Evolutionary conservation across 1,140 invertebrate genomes (phyloP).

Genomic region (Drosophila malerkotliana): DNA sequence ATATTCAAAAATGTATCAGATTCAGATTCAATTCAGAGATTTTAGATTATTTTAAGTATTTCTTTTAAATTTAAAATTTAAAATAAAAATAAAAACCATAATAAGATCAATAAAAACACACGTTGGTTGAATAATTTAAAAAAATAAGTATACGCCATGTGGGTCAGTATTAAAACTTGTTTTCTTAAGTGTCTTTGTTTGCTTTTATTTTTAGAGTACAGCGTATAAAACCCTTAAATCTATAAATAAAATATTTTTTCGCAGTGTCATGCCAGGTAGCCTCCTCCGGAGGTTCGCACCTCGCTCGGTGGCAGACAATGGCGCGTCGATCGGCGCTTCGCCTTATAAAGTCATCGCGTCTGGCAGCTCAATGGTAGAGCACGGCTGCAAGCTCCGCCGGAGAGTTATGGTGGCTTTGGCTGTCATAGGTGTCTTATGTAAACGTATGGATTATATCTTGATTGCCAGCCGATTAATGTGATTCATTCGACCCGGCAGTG

Average conservation of each 20-base stretch:
- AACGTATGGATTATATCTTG: conserved; percentile 34
- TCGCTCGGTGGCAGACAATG: conserved; percentile 50
- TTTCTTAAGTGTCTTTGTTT: too few species aligned
- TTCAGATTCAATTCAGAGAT: too few species aligned
- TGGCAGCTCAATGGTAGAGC: conserved; percentile 39
- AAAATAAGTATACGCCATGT: too few species aligned
- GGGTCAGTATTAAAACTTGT: too few species aligned
- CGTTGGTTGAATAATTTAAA: not conserved
- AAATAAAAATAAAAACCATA: too few species aligned
- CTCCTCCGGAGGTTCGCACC: conserved; percentile 60
- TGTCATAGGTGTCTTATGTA: conserved; percentile 44
- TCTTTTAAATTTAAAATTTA: too few species aligned
- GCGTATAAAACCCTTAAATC: not conserved
- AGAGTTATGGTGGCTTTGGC: conserved; percentile 40
- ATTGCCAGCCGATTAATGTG: conserved; percentile 41
- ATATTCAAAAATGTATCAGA: too few species aligned
- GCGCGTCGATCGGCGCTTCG: conserved; percentile 53
- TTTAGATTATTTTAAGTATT: too few species aligned
- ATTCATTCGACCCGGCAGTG: conserved; percentile 38
- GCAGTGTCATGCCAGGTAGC: conserved; percentile 26
- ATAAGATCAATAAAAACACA: not conserved
- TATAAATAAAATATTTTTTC: not conserved
- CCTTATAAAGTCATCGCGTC: conserved; percentile 66
- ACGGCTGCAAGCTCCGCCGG: conserved; percentile 8
- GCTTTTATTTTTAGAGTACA: not conserved